These are phyloP conservation scores for Trilocha varians DNA, from an alignment of 2,888 invertebrate genomes.

Conservation along the genomic window DNA sequence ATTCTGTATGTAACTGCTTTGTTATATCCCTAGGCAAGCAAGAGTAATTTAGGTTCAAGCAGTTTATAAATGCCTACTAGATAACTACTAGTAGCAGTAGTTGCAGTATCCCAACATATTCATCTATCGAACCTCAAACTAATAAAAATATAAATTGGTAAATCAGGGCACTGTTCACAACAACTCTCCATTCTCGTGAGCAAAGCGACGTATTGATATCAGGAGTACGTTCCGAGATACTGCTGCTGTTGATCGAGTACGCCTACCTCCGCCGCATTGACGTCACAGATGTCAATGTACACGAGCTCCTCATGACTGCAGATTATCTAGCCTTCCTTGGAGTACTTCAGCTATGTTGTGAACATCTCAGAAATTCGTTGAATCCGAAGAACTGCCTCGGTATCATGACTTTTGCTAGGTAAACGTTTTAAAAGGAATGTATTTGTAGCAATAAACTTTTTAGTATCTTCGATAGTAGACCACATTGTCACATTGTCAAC, in stretches of 20 bases:
- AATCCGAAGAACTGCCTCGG: constrained; percentile 87
- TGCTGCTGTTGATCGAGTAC: constrained; percentile 86
- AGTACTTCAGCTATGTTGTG: constrained; percentile 85
- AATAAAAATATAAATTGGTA: too few species aligned
- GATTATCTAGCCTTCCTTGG: constrained; percentile 91
- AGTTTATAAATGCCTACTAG: too few species aligned
- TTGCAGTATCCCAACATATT: too few species aligned
- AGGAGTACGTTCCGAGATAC: constrained; percentile 83
- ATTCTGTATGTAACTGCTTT: too few species aligned
- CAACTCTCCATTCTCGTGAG: constrained; percentile 79
- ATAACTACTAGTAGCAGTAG: too few species aligned
- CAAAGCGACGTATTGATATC: constrained; percentile 82
- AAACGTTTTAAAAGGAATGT: constrained; percentile 5
- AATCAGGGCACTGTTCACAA: constrained; percentile 85
- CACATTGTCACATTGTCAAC: too few species aligned
- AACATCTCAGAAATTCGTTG: constrained; percentile 79
- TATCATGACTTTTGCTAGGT: constrained; percentile 87
- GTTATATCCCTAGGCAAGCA: too few species aligned
- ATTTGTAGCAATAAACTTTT: background rate
- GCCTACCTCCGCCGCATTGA: constrained; percentile 87
- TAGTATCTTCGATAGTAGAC: background rate
- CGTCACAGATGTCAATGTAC: constrained; percentile 84
- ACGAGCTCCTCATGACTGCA: constrained; percentile 85
- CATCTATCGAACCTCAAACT: too few species aligned
- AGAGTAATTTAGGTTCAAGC: too few species aligned